Evolutionary conservation across 1,140 invertebrate species (phyloP).

Genomic region (Hylaeus anthracinus): DNA sequence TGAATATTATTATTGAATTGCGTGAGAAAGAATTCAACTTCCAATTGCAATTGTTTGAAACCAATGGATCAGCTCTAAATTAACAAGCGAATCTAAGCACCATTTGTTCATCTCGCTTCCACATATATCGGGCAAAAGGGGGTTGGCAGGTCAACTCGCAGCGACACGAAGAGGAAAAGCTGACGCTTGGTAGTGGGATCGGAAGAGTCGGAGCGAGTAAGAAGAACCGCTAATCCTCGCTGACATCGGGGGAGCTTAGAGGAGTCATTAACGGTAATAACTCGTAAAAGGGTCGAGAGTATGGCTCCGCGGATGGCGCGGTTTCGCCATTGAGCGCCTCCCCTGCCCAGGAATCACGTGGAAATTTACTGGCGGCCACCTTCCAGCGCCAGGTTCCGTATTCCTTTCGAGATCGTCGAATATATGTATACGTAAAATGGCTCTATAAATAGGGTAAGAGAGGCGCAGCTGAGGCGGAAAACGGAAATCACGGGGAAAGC

Average conservation of each 20-base stretch:
- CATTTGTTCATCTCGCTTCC: too few species aligned
- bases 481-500: slow-evolving; percentile 71
- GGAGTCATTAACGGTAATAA: slow-evolving; percentile 26
- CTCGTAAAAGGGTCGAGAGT: slow-evolving; percentile 10
- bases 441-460: slow-evolving; percentile 58
- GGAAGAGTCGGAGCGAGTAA: too few species aligned
- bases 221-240: slow-evolving; percentile 18
- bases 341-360: neutral
- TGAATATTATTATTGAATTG: too few species aligned
- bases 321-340: slow-evolving; percentile 1
- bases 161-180: too few species aligned
- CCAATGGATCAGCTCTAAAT: too few species aligned
- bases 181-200: too few species aligned
- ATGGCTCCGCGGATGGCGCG: neutral
- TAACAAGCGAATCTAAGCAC: too few species aligned
- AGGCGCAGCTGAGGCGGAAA: slow-evolving; percentile 66
- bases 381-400: slow-evolving; percentile 20
- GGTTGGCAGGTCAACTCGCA: too few species aligned
- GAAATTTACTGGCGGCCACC: slow-evolving; percentile 48
- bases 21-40: too few species aligned
- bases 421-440: slow-evolving; percentile 43
- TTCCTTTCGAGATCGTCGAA: slow-evolving; percentile 27
- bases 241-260: neutral
- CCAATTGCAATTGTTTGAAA: too few species aligned
- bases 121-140: too few species aligned